Evolutionary conservation across 2,888 invertebrate species (phyloP), one percentile per base, ranked within the genome.

Genomic region (Trachelus stipa): DNA sequence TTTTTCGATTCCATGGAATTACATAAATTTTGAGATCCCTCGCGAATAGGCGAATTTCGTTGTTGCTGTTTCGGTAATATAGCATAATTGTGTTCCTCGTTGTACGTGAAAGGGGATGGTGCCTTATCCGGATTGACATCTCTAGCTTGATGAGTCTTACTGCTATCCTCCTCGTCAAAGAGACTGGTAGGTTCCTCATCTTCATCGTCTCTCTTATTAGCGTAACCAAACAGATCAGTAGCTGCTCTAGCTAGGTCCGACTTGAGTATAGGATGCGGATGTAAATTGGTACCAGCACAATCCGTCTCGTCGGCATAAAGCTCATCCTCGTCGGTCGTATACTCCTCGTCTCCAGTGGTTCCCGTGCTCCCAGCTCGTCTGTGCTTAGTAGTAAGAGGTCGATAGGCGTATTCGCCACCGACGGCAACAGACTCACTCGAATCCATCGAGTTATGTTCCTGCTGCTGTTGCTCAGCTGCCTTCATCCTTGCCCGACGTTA

Each of bases 271-370:
- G 88, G 87, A 81, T 90, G 88, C 23, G 85, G 83, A 79, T 89
- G 88, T 74, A 87, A 77, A 73, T 84, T 82, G 11, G 84, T 77
- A 34, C 86, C 85, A 11, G 85, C 77, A 79, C 92, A 91, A 82
- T 93, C 93, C 3, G 91, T 89, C 81, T 93, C 92, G 81, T 93
- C 93, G n/a, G 90, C 88, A 77, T 88, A 90, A 1, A 89, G 82
- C 78, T 93, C 93, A 82, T 93, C 92, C 81, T 93, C 93, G 84
- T 93, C 93, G 31, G 92, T 92, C 3, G 93, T 93, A 85, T 92
- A 93, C 71, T 93, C 93, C 85, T 93, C 93, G 85, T 93, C 93
- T 3, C 93, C 93, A 23, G 93, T 93, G 12, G 93, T 93, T 1
- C 93, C 93, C 31, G 93, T 93, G 23, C 93, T 93, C 4, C 91